Percentiles rank a stretch among this genome's conserved stretches.
Evolutionary conservation across 2,113 vertebrate species (phyloP).

Genomic region (Seriola rivoliana): DNA sequence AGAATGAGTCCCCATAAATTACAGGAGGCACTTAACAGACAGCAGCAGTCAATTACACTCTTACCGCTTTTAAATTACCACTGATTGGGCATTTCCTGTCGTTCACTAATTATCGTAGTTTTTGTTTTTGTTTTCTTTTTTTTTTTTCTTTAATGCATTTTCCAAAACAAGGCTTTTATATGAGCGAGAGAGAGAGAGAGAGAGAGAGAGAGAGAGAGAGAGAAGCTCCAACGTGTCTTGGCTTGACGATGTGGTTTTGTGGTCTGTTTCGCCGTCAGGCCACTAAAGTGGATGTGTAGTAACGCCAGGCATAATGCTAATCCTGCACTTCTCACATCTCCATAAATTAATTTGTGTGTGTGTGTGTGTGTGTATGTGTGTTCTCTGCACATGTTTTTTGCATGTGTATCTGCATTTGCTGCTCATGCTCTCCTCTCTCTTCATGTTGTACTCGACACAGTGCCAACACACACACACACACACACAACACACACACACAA

Average conservation of each 20-base stretch:
- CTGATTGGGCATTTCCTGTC: slow-evolving; percentile 36
- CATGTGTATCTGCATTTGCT: slow-evolving; percentile 51
- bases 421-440: slow-evolving; percentile 59
- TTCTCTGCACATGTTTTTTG: neutral
- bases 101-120: slow-evolving; percentile 2
- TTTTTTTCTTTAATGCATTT: neutral
- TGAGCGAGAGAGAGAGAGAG: neutral
- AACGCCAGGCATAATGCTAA: slow-evolving; percentile 66
- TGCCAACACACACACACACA: slow-evolving; percentile 65
- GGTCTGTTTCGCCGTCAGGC: slow-evolving; percentile 56
- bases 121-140: neutral
- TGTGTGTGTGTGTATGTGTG: slow-evolving; percentile 55
- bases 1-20: slow-evolving; percentile 53
- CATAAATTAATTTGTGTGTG: slow-evolving; percentile 73
- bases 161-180: slow-evolving; percentile 7
- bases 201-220: neutral
- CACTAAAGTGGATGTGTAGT: slow-evolving; percentile 60
- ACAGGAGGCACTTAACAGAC: slow-evolving; percentile 33
- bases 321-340: slow-evolving; percentile 76
- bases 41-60: slow-evolving; percentile 41
- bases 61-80: slow-evolving; percentile 24
- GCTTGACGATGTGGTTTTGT: slow-evolving; percentile 42
- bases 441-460: slow-evolving; percentile 67
- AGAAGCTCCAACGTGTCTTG: slow-evolving; percentile 1
- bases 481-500: slow-evolving; percentile 57